phyloP scores from a whole-genome alignment of 2,113 vertebrate species.

The Percopsis transmontana region DNA sequence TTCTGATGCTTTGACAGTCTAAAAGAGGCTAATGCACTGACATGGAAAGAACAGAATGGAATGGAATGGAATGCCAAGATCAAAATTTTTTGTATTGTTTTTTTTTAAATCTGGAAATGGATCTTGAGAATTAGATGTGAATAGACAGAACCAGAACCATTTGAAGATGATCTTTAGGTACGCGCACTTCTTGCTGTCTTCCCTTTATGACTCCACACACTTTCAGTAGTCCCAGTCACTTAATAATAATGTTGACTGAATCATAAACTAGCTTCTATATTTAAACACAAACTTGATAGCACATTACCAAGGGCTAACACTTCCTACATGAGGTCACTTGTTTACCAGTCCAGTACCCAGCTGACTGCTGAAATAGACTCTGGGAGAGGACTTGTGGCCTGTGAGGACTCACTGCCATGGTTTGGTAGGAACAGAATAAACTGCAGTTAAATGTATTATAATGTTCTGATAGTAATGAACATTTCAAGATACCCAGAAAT shows the following conservation, averaged over 20 bases:
- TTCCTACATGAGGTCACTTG: constrained; percentile 41
- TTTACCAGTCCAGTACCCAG: constrained; percentile 10
- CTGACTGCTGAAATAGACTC: constrained; percentile 12
- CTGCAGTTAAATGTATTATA: background rate
- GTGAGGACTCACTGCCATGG: background rate
- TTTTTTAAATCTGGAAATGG: too few relatives aligned
- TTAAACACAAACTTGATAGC: constrained; percentile 42
- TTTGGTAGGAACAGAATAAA: background rate
- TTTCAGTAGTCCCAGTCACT: constrained; percentile 19
- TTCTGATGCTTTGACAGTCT: too few relatives aligned
- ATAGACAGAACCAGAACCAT: too few relatives aligned
- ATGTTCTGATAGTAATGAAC: too few relatives aligned
- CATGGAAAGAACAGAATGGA: too few relatives aligned
- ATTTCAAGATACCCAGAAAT: background rate
- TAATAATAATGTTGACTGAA: constrained; percentile 43
- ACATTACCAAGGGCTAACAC: constrained; percentile 27
- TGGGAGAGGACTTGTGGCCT: background rate
- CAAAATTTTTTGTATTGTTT: too few relatives aligned
- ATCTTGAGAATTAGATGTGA: too few relatives aligned
- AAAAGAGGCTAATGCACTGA: too few relatives aligned
- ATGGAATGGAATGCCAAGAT: too few relatives aligned
- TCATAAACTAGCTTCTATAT: constrained; percentile 52
- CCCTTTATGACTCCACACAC: too few relatives aligned
- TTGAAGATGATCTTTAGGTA: too few relatives aligned
- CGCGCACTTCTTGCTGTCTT: too few relatives aligned